Percentiles rank a stretch among this genome's conserved stretches.
These are phyloP conservation scores for Chlorops oryzae DNA, from an alignment of 1,140 invertebrate genomes.

Conservation along the genomic window DNA sequence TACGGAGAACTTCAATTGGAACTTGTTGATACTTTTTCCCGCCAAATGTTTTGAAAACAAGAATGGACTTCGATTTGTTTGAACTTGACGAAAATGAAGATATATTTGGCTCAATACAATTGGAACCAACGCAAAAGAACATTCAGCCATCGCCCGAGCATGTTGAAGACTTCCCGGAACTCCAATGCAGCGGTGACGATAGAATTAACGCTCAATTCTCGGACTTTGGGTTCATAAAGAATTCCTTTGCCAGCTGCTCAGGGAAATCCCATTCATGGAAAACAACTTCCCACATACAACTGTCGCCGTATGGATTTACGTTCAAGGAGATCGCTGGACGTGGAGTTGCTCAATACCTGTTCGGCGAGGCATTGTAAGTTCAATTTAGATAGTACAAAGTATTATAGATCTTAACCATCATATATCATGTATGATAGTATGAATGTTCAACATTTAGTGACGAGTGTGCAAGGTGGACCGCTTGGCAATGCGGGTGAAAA, in stretches of 20 bases:
- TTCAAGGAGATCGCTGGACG: slow-evolving; percentile 16
- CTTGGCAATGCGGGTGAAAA: slow-evolving; percentile 15
- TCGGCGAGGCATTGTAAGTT: slow-evolving; percentile 33
- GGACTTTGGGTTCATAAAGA: slow-evolving; percentile 25
- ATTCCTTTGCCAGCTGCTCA: slow-evolving; percentile 10
- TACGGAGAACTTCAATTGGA: too few species aligned
- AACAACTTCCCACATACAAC: slow-evolving; percentile 12
- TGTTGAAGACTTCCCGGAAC: slow-evolving; percentile 27
- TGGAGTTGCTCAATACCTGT: slow-evolving; percentile 19
- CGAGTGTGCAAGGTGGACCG: slow-evolving; percentile 15
- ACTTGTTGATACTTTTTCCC: not conserved
- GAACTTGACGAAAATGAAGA: slow-evolving; percentile 44
- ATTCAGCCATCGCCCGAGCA: slow-evolving; percentile 6
- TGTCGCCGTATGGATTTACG: slow-evolving; percentile 32
- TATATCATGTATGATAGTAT: slow-evolving; percentile 19
- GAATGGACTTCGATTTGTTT: slow-evolving; percentile 44
- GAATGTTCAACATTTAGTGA: slow-evolving; percentile 30
- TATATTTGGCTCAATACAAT: slow-evolving; percentile 25
- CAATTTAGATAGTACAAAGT: not conserved
- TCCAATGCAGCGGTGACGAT: slow-evolving; percentile 34
- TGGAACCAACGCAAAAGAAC: slow-evolving; percentile 29
- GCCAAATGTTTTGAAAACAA: too few species aligned
- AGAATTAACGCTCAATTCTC: slow-evolving; percentile 19
- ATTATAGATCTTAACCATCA: not conserved
- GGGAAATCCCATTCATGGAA: not conserved